Evolutionary conservation across 2,797 vertebrate species (phyloP).

Genomic region (Neomorphus geoffroyi): DNA sequence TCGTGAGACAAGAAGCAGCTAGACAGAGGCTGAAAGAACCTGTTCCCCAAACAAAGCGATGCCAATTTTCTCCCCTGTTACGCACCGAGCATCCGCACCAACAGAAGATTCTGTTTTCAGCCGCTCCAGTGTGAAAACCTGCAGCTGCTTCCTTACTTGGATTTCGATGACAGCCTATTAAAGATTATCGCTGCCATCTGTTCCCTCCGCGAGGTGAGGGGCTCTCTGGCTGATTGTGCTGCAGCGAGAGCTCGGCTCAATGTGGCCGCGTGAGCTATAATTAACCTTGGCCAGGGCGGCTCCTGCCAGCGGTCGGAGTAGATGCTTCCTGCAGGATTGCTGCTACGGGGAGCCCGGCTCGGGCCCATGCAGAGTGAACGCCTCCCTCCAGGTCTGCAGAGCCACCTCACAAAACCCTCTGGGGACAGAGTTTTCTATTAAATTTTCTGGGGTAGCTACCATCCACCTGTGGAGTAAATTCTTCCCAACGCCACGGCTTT

Average conservation of each 20-base stretch:
- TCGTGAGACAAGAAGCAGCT: not conserved
- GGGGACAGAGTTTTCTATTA: rapidly evolving
- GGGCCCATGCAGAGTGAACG: rapidly evolving
- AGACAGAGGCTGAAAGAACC: not conserved
- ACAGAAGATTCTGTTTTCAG: not conserved
- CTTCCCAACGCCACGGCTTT: rapidly evolving
- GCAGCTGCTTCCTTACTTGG: not conserved
- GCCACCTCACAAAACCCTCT: not conserved
- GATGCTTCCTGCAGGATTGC: not conserved
- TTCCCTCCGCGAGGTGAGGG: not conserved
- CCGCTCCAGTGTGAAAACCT: not conserved
- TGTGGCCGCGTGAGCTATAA: rapidly evolving
- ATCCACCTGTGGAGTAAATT: not conserved
- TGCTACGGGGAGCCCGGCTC: rapidly evolving
- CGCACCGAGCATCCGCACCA: not conserved
- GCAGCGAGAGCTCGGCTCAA: not conserved
- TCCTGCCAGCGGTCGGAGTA: rapidly evolving
- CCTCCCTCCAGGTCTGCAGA: not conserved
- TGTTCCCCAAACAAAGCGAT: not conserved
- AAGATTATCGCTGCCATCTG: not conserved
- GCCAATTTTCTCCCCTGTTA: not conserved
- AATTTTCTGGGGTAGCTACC: not conserved
- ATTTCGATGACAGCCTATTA: not conserved
- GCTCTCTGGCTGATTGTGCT: not conserved
- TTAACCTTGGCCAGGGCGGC: rapidly evolving